Percentiles rank a stretch among this genome's conserved stretches.
Conservation (phyloP, 2,888 invertebrate genomes). For the Folsomia manolachei region DNA sequence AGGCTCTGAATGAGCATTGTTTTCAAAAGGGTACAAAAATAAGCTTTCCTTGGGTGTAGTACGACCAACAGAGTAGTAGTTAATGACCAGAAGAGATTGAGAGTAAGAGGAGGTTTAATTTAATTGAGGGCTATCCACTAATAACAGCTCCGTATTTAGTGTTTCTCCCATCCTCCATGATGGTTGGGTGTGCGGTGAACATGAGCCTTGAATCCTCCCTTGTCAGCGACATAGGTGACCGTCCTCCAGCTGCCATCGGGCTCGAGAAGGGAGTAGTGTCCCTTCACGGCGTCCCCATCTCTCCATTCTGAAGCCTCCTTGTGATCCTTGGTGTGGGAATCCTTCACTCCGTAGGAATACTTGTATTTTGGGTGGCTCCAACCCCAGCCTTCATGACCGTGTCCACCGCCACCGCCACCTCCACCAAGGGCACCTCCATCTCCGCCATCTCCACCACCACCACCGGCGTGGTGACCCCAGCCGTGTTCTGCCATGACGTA, state of each 20-base stretch:
- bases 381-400: conserved; percentile 35
- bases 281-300: conserved; percentile 35
- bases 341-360: conserved; percentile 29
- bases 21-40: too few relatives aligned
- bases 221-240: conserved; percentile 34
- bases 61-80: too few relatives aligned
- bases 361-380: conserved; percentile 41
- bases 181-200: conserved; percentile 34
- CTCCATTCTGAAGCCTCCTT: conserved; percentile 36
- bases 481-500: background rate
- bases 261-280: conserved; percentile 20
- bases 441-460: conserved; percentile 12
- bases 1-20: too few relatives aligned
- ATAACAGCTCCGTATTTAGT: too few relatives aligned
- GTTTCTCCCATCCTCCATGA: conserved; percentile 17
- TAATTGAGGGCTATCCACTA: too few relatives aligned
- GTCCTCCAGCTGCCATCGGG: conserved; percentile 24
- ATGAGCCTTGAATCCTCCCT: conserved; percentile 37
- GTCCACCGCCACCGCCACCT: conserved; percentile 7
- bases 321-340: conserved; percentile 34
- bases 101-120: too few relatives aligned
- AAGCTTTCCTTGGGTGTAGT: too few relatives aligned
- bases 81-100: too few relatives aligned
- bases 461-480: background rate
- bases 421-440: conserved; percentile 15